These are phyloP conservation scores for Anoplolepis gracilipes DNA, from an alignment of 1,140 invertebrate species.

Conservation along the genomic window DNA sequence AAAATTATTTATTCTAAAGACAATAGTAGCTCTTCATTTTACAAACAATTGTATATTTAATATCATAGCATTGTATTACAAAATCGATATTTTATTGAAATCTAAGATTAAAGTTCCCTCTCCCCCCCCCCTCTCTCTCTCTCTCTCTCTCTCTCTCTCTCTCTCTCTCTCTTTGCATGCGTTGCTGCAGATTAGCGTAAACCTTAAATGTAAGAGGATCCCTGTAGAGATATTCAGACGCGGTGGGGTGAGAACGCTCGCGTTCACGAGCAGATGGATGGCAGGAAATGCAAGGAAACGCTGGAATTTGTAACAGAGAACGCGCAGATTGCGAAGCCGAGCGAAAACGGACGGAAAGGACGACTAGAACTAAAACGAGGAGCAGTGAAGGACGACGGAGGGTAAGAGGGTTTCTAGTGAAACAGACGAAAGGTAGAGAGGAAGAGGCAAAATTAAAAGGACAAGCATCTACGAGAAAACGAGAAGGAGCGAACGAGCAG, in stretches of 20 bases:
- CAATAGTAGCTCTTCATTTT: background rate
- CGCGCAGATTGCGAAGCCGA: background rate
- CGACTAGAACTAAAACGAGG: slow-evolving; percentile 18
- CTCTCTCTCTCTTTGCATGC: background rate
- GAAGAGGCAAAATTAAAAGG: slow-evolving; percentile 31
- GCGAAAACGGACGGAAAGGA: slow-evolving; percentile 32
- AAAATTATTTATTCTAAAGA: slow-evolving; percentile 23
- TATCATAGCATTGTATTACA: background rate
- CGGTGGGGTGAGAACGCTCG: slow-evolving; percentile 36
- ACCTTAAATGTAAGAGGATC: slow-evolving; percentile 64
- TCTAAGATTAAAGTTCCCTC: slow-evolving; percentile 43
- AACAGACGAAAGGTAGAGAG: background rate
- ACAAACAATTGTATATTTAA: background rate
- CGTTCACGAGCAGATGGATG: slow-evolving; percentile 42
- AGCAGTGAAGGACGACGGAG: background rate
- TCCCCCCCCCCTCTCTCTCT: background rate
- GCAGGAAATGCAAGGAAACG: slow-evolving; percentile 31
- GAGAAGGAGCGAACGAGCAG: background rate
- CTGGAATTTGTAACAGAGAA: slow-evolving; percentile 45
- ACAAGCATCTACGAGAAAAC: background rate
- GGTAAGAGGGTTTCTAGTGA: background rate
- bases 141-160: background rate
- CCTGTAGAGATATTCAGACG: slow-evolving; percentile 44
- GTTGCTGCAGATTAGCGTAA: slow-evolving; percentile 42
- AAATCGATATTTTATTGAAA: slow-evolving; percentile 6